Evolutionary conservation across 2,797 vertebrate genomes (phyloP), one percentile per base, ranked within the genome.

Genomic region (Mus minutoides): DNA sequence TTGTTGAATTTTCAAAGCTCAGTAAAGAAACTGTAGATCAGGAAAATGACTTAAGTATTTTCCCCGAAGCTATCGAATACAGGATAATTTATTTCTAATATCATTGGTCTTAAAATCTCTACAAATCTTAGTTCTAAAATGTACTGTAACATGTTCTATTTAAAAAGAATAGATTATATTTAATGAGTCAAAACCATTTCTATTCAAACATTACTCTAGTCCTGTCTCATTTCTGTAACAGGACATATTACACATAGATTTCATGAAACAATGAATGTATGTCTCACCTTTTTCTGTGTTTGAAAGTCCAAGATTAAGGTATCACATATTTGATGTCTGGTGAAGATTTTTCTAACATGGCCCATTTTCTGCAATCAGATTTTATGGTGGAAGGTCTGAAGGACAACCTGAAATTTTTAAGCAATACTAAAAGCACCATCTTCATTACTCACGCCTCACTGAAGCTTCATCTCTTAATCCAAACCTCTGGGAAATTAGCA

Each of bases 1-100:
- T 79, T 31, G 60, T 52, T 94, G 71, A 96, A 80, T 62, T 24
- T 34, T 88, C 37, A 40, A 4, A 94, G 19, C 76, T 86, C 3
- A 60, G 1, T 84, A 22, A 87, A 89, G 26, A 43, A 40, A 91
- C 80, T 60, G 46, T 49, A 88, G 37, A 31, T 73, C 34, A 52
- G 19, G 19, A 54, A 89, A 73, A 21, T 91, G 75, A 80, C 11
- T 52, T 19, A 90, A 60, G 1, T 21, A 82, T 54, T 54, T 83
- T 89, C 79, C 79, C 31, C 58, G 12, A 80, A 75, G 52, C 14
- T 21, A n/a, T 10, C 24, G 37, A 77, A 10, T 67, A 43, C 56
- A 29, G 10, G 14, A 2, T n/a, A 76, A 13, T 10, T 52, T 22
- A 22, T 37, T 52, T n/a, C 24, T 19, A 77, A 14, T 83, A 31